Evolutionary conservation across 2,113 vertebrate species (phyloP).

Genomic region (Caracal caracal): DNA sequence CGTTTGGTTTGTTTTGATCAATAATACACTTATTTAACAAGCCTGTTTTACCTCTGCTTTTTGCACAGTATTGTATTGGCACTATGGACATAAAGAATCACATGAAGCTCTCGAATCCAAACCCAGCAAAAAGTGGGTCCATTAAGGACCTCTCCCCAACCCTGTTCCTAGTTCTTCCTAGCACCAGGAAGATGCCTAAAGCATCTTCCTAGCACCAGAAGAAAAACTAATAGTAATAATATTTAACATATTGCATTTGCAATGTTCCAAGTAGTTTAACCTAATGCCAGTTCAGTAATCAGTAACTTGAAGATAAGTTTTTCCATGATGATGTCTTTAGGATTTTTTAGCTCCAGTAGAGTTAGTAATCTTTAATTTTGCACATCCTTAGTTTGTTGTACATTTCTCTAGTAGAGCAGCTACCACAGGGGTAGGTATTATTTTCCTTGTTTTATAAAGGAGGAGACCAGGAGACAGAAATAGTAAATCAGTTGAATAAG

Average conservation of each 20-base stretch:
- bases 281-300: background rate
- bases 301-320: background rate
- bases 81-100: background rate
- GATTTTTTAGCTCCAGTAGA: background rate
- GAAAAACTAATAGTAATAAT: background rate
- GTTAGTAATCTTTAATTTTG: background rate
- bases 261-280: background rate
- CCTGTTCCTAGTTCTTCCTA: background rate
- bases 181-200: no score
- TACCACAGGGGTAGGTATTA: background rate
- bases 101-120: background rate
- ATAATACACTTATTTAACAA: background rate
- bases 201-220: background rate
- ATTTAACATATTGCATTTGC: background rate
- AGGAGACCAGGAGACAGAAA: background rate
- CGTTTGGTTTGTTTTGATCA: background rate
- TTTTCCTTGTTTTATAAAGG: conserved; percentile 9
- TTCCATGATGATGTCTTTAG: background rate
- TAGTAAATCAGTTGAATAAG: background rate
- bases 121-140: background rate
- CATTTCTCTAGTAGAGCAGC: background rate
- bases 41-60: background rate
- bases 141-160: background rate
- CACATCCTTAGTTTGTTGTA: background rate
- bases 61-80: background rate